A percentile compares a stretch with the other conserved stretches of the same genome.
Evolutionary conservation across 2,797 vertebrate genomes (phyloP).

Genomic region (Callimico goeldii): DNA sequence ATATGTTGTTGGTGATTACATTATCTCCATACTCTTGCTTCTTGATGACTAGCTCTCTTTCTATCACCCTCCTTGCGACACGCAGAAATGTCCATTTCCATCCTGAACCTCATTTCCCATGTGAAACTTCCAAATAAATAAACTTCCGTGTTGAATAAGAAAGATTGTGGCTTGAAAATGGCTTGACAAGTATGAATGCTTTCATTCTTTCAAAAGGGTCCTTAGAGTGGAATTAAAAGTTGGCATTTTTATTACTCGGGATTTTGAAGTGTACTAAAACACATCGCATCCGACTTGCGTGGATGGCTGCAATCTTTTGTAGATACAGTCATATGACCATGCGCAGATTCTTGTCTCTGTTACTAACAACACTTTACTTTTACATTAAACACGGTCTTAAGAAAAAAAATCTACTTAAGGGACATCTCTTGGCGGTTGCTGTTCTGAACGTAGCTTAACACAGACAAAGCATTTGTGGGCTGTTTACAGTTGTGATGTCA

Average conservation of each 20-base stretch:
- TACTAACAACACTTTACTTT: constrained; percentile 19
- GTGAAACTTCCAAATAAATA: not conserved
- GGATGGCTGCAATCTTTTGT: not conserved
- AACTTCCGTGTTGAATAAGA: not conserved
- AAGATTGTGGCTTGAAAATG: not conserved
- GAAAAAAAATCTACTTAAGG: constrained; percentile 17
- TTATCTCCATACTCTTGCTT: not conserved
- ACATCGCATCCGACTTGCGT: not conserved
- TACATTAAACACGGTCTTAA: constrained; percentile 37
- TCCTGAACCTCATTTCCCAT: not conserved
- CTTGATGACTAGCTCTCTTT: not conserved
- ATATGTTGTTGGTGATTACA: too few relatives aligned
- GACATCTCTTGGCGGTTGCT: not conserved
- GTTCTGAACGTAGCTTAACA: not conserved
- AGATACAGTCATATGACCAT: fast-evolving
- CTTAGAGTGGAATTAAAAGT: not conserved
- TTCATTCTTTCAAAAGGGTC: not conserved
- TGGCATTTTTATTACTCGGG: not conserved
- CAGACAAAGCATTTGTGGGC: not conserved
- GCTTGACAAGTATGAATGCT: not conserved
- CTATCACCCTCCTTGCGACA: not conserved
- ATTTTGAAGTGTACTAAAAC: not conserved
- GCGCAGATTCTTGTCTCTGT: constrained; percentile 3
- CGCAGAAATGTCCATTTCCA: not conserved
- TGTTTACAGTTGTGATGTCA: not conserved